Conservation (phyloP, 2,888 invertebrate species). For the Polietes domitor region DNA sequence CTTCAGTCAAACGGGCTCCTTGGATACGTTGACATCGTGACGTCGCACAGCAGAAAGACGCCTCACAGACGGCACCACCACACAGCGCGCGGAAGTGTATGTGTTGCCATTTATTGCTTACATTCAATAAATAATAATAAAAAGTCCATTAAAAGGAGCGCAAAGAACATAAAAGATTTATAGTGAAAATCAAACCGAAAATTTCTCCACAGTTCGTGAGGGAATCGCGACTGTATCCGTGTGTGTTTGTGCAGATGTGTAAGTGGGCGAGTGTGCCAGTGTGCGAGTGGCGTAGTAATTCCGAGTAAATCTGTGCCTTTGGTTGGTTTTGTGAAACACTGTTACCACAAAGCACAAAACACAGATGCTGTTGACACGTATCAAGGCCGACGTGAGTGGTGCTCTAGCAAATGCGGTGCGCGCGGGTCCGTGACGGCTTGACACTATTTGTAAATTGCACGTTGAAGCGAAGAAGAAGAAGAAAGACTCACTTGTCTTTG, state of each 20-base stretch:
- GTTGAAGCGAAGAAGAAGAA: conserved; percentile 66
- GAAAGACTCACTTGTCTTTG: conserved; percentile 48
- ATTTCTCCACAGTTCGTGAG: neutral
- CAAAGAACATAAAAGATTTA: conserved; percentile 29
- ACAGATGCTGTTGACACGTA: conserved; percentile 75
- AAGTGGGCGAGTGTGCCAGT: neutral
- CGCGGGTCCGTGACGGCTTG: conserved; percentile 65
- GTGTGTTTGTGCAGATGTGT: neutral
- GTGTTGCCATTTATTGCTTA: conserved; percentile 37
- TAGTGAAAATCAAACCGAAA: neutral
- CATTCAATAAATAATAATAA: conserved; percentile 41
- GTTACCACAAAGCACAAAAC: conserved; percentile 48
- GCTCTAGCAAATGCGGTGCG: conserved; percentile 59
- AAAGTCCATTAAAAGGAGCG: neutral
- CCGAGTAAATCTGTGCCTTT: conserved; percentile 50
- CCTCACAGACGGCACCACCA: conserved; percentile 29
- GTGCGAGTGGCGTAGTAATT: conserved; percentile 11
- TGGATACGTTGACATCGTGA: conserved; percentile 75
- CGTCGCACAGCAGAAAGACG: conserved; percentile 44
- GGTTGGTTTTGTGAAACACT: conserved; percentile 57
- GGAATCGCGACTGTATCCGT: neutral
- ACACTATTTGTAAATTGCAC: conserved; percentile 70
- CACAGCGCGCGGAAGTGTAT: conserved; percentile 3
- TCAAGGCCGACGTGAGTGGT: conserved; percentile 73
- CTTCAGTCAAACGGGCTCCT: conserved; percentile 74